phyloP scores from a whole-genome alignment of 2,888 invertebrate species.

The Drosophila meridionalis region DNA sequence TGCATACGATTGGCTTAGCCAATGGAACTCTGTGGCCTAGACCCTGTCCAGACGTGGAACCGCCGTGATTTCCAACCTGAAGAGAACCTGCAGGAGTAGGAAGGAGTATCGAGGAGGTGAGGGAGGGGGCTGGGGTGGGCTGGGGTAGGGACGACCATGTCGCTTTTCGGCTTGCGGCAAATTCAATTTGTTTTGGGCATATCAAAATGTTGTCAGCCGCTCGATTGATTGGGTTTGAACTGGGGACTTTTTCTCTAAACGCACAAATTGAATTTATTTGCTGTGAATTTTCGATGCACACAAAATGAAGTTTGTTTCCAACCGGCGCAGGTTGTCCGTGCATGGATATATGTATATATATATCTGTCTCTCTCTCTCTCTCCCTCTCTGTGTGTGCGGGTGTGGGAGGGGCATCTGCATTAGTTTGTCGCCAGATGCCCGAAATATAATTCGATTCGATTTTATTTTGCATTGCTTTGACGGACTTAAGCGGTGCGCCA shows the following conservation, averaged over 20 bases:
- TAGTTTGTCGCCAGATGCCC: conserved; percentile 45
- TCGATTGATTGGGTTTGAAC: conserved; percentile 50
- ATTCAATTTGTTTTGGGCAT: conserved; percentile 78
- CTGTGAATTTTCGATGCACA: conserved; percentile 76
- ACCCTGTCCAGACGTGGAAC: conserved; percentile 56
- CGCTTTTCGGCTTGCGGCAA: conserved; percentile 63
- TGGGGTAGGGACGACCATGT: conserved; percentile 45
- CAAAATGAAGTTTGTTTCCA: conserved; percentile 61
- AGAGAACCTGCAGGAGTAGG: neutral
- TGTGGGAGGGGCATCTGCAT: conserved; percentile 35
- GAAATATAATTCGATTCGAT: conserved; percentile 77
- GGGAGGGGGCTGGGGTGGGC: neutral
- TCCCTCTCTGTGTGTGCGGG: neutral
- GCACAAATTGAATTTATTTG: conserved; percentile 78
- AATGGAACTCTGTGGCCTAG: conserved; percentile 45
- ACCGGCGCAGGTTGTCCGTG: conserved; percentile 21
- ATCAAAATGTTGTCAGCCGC: conserved; percentile 76
- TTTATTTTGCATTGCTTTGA: conserved; percentile 80
- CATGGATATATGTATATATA: neutral
- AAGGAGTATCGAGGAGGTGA: neutral
- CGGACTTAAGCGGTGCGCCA: conserved; percentile 54
- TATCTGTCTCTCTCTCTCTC: no score
- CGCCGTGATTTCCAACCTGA: conserved; percentile 36
- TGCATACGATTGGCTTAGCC: conserved; percentile 71
- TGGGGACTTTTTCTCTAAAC: conserved; percentile 51